Conservation (phyloP, 2,113 vertebrate species). For the Protomyctophum bolini region DNA sequence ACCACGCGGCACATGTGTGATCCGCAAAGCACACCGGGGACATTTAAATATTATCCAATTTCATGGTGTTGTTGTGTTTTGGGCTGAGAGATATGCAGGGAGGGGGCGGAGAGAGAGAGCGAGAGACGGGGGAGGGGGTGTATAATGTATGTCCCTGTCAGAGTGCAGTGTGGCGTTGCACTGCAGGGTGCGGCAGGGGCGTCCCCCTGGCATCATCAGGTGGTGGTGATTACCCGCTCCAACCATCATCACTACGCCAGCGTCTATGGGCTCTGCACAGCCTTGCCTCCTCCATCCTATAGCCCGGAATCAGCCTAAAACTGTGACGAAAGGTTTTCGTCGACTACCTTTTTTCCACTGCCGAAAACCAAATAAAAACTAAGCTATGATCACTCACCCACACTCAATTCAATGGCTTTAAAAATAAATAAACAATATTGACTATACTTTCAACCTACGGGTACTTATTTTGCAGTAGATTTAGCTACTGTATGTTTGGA, state of each 20-base stretch:
- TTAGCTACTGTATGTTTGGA: too few species aligned
- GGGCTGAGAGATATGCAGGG: neutral
- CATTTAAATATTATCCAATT: constrained; percentile 52
- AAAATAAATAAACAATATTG: too few species aligned
- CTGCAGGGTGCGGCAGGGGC: neutral
- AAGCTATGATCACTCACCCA: too few species aligned
- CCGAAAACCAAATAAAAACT: too few species aligned
- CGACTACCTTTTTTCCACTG: too few species aligned
- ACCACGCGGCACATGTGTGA: constrained; percentile 17
- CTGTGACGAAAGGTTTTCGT: too few species aligned
- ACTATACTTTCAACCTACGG: too few species aligned
- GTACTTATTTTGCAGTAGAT: too few species aligned
- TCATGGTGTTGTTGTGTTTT: constrained; percentile 41
- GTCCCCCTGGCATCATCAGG: constrained; percentile 15
- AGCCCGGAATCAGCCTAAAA: too few species aligned
- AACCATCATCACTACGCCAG: constrained; percentile 36
- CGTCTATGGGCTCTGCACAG: constrained; percentile 6
- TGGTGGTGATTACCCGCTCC: constrained; percentile 35
- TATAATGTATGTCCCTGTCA: constrained; percentile 41
- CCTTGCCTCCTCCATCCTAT: neutral
- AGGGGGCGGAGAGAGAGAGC: constrained; percentile 10
- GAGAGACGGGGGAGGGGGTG: constrained; percentile 4
- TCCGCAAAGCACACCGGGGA: constrained; percentile 7
- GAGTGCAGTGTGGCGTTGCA: neutral
- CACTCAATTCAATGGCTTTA: too few species aligned